A percentile compares a stretch with the other conserved stretches of the same genome.
These are phyloP conservation scores for Brachyhypopomus gauderio DNA, from an alignment of 2,113 vertebrate species.

Conservation along the genomic window DNA sequence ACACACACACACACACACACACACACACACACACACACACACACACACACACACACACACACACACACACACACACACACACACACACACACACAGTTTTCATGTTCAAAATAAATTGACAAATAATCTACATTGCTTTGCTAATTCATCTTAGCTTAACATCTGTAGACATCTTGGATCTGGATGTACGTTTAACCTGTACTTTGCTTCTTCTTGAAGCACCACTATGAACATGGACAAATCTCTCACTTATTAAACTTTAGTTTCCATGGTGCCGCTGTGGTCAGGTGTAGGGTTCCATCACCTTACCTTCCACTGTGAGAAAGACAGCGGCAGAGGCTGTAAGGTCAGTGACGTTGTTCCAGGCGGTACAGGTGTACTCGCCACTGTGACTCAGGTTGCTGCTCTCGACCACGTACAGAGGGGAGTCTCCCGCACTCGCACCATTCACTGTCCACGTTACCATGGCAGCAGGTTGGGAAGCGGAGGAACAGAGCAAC, in stretches of 20 bases:
- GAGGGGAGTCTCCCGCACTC: conserved; percentile 38
- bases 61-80: background rate
- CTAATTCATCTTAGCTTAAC: too few relatives aligned
- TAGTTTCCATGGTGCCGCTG: too few relatives aligned
- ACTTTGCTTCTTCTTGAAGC: too few relatives aligned
- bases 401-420: conserved; percentile 58
- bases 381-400: conserved; percentile 50
- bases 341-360: conserved; percentile 58
- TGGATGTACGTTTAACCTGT: too few relatives aligned
- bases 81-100: background rate
- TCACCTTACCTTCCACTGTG: conserved; percentile 24
- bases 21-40: conserved; percentile 1
- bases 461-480: conserved; percentile 60
- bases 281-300: background rate
- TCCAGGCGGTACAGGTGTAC: conserved; percentile 68
- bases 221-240: too few relatives aligned
- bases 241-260: too few relatives aligned
- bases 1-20: background rate
- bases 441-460: conserved; percentile 64
- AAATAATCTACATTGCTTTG: background rate
- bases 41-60: background rate
- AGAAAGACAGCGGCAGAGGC: conserved; percentile 48
- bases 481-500: conserved; percentile 59
- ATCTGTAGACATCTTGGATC: too few relatives aligned
- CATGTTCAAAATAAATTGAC: background rate